These are phyloP conservation scores for Lepas anatifera DNA, from an alignment of 2,888 invertebrate genomes.

Conservation along the genomic window DNA sequence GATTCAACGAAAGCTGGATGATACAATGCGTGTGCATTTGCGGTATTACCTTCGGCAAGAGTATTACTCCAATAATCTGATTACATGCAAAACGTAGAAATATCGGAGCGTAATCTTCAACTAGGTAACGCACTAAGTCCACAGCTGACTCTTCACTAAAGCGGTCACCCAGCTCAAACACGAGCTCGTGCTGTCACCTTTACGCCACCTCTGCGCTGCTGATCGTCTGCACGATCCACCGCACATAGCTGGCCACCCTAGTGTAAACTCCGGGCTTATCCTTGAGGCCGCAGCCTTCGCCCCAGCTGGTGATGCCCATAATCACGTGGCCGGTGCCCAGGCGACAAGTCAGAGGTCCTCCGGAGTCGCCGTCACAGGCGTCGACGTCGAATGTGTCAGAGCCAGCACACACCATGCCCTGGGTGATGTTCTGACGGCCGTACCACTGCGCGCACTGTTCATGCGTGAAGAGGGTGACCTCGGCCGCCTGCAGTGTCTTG, in stretches of 20 bases:
- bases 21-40: too few relatives aligned
- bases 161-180: too few relatives aligned
- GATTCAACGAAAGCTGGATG: too few relatives aligned
- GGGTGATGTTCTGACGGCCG: conserved; percentile 6
- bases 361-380: conserved; percentile 11
- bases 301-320: conserved; percentile 12
- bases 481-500: neutral
- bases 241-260: neutral
- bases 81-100: too few relatives aligned
- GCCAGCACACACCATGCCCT: conserved; percentile 11
- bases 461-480: neutral
- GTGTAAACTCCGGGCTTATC: conserved; percentile 11
- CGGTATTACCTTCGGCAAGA: too few relatives aligned
- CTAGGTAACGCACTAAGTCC: too few relatives aligned
- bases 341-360: neutral
- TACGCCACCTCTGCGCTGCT: too few relatives aligned
- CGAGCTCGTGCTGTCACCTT: too few relatives aligned
- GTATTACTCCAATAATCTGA: too few relatives aligned
- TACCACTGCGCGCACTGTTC: neutral
- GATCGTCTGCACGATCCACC: too few relatives aligned
- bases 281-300: neutral
- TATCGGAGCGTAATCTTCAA: too few relatives aligned
- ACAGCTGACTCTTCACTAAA: too few relatives aligned
- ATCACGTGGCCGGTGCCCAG: neutral
- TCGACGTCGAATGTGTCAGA: conserved; percentile 4